Percentiles rank a stretch among this genome's conserved stretches.
These are phyloP conservation scores for Chrysomela aeneicollis DNA, from an alignment of 2,888 invertebrate genomes.

Conservation along the genomic window DNA sequence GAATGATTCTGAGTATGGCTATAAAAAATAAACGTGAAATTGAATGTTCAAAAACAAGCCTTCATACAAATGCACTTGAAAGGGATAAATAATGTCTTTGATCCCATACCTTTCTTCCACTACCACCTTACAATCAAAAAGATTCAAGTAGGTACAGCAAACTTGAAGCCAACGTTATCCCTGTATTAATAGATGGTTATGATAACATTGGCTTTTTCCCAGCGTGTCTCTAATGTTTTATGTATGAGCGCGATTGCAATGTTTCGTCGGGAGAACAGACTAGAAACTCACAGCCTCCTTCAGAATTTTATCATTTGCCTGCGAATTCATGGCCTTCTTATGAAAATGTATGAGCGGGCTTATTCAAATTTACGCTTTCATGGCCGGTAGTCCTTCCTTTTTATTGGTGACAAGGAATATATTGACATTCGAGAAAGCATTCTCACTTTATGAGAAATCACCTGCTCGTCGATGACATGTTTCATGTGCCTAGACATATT, in stretches of 20 bases:
- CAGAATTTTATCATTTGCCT: conserved; percentile 37
- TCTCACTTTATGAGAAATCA: not conserved
- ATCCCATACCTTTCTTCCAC: no score
- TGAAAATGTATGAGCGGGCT: conserved; percentile 41
- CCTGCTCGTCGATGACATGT: no score
- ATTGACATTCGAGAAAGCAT: not conserved
- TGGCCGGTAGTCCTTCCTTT: conserved; percentile 36
- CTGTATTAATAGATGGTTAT: conserved; percentile 26
- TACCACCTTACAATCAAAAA: not conserved
- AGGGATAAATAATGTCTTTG: no score
- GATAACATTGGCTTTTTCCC: conserved; percentile 24
- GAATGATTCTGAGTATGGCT: no score
- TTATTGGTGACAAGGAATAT: conserved; percentile 23
- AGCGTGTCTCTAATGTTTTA: conserved; percentile 35
- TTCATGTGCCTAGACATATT: no score
- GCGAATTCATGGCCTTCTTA: conserved; percentile 40
- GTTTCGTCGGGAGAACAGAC: conserved; percentile 34
- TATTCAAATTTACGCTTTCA: conserved; percentile 46
- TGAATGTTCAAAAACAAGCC: no score
- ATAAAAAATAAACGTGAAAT: no score
- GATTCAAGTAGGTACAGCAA: not conserved
- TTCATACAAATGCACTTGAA: no score
- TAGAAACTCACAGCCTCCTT: conserved; percentile 30
- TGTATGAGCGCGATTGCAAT: conserved; percentile 34
- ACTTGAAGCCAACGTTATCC: conserved; percentile 13